These are phyloP conservation scores for Ianthella basta DNA, from an alignment of 37 sponge, comb jelly and placozoan genomes.

Conservation along the genomic window DNA sequence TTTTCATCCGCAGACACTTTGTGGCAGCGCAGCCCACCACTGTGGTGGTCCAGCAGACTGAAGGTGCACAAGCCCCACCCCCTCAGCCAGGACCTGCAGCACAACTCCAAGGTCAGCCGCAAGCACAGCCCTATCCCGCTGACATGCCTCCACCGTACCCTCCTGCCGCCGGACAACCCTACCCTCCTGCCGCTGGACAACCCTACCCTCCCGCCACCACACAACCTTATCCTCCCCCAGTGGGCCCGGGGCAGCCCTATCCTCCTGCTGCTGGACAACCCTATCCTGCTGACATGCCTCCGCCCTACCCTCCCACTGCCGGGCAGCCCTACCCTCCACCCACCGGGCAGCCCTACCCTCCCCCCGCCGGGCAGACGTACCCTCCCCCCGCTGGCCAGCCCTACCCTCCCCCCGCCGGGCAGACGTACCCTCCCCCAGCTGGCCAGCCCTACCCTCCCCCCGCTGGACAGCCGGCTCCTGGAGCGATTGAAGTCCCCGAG, in stretches of 20 bases:
- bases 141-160: conserved; percentile 5
- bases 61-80: background rate
- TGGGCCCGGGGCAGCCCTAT: background rate
- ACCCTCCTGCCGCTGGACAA: background rate
- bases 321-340: conserved; percentile 8
- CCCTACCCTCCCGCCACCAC: background rate
- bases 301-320: background rate
- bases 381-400: background rate
- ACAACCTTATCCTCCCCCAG: background rate
- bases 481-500: background rate
- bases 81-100: background rate
- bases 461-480: background rate
- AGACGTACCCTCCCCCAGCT: conserved; percentile 19
- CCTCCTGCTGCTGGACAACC: background rate
- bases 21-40: background rate
- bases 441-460: background rate
- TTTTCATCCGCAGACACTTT: background rate
- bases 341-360: background rate
- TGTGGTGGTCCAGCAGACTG: background rate
- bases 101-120: background rate
- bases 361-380: background rate
- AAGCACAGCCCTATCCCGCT: background rate
- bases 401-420: background rate
- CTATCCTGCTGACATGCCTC: background rate
- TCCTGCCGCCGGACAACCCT: background rate